Percentiles rank a stretch among this genome's conserved stretches.
phyloP scores from a whole-genome alignment of 1,140 invertebrate species.

The Dendroctonus valens region DNA sequence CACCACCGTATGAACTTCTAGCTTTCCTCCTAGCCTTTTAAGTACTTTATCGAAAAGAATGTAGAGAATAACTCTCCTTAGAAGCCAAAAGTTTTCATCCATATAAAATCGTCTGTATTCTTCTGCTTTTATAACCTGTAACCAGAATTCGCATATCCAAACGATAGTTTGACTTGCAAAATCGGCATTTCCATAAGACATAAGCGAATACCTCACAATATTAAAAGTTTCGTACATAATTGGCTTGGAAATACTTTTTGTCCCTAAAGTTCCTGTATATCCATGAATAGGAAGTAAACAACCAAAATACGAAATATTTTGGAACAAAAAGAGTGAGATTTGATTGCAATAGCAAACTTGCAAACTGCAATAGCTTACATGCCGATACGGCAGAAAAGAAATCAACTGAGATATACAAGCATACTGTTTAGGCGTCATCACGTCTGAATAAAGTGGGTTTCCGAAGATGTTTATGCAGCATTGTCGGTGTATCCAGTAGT shows the following conservation, averaged over 20 bases:
- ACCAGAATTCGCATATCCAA: constrained; percentile 44
- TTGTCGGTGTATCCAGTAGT: constrained; percentile 85
- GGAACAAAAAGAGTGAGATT: constrained; percentile 38
- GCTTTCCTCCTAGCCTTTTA: constrained; percentile 33
- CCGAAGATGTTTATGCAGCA: constrained; percentile 60
- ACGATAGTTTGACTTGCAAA: constrained; percentile 30
- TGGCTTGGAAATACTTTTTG: too few relatives aligned
- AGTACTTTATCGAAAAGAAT: constrained; percentile 39
- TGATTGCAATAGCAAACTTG: too few relatives aligned
- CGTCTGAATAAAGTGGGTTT: too few relatives aligned
- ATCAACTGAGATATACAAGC: too few relatives aligned
- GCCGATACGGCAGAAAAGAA: too few relatives aligned
- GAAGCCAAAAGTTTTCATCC: constrained; percentile 74
- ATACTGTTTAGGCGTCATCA: too few relatives aligned
- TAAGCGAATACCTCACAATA: constrained; percentile 30
- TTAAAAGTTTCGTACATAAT: too few relatives aligned
- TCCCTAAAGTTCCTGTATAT: too few relatives aligned
- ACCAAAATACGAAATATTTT: too few relatives aligned
- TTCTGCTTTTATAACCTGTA: too few relatives aligned
- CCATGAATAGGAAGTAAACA: too few relatives aligned
- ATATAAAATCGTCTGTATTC: too few relatives aligned
- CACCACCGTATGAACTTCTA: constrained; percentile 15
- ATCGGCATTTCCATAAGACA: constrained; percentile 21
- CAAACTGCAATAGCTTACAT: constrained; percentile 63
- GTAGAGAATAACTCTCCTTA: constrained; percentile 60